Evolutionary conservation across 2,797 vertebrate species (phyloP), one percentile per base, ranked within the genome.

Genomic region (Sandelia bainsii): DNA sequence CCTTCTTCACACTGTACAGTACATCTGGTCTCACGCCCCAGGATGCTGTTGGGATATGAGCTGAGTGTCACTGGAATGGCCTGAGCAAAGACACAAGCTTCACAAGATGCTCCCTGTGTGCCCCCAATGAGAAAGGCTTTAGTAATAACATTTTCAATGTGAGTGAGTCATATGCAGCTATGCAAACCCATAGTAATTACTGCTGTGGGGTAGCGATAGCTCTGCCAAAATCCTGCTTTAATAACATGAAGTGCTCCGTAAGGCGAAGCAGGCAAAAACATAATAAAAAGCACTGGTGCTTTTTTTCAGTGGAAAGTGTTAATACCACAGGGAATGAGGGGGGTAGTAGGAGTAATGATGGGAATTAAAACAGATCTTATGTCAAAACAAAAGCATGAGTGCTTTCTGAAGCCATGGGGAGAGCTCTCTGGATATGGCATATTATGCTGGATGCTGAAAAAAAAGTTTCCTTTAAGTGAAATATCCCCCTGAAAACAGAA

Each of bases 111-210:
- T 79, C 79, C 73, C 80, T 57, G 27, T 40, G 71, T 0, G 32
- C 69, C 70, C 76, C 72, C 81, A 78, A 85, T 74, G 80, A 89
- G 86, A 84, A 63, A 57, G 79, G 83, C 81, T 62, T 81, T 84
- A 69, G 84, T 86, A 87, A 90, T 91, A 90, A 85, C 85, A 90
- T 89, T 89, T 92, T 68, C 70, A 79, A 80, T 50, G 61, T 42
- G 70, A 44, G 72, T 78, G 81, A 83, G 77, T 86, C 81, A 77
- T 69, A 90, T 64, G 83, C 87, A 80, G 89, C 90, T 90, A 90
- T 84, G 92, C 88, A 92, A 87, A 90, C 83, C 79, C 61, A 62
- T 75, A 66, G 85, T 93, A 93, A 94, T 93, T 93, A 93, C 89
- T 84, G 83, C 90, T 92, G 81, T 86, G 87, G 90, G 91, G 88